A percentile compares a stretch with the other conserved stretches of the same genome.
These are phyloP conservation scores for Urocynchramus pylzowi DNA, from an alignment of 2,113 vertebrate genomes.

Conservation along the genomic window DNA sequence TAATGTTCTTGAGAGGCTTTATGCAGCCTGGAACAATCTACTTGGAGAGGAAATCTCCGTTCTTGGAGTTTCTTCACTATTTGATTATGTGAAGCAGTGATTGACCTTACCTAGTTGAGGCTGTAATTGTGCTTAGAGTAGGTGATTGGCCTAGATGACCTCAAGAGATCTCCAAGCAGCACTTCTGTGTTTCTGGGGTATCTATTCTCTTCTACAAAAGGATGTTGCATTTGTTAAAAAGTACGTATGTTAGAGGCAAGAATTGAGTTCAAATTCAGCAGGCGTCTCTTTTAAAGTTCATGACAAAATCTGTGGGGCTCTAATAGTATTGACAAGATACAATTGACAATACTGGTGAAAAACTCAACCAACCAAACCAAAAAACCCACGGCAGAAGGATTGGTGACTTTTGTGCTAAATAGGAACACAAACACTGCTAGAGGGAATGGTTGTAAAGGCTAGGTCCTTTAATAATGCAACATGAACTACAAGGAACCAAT, in stretches of 20 bases:
- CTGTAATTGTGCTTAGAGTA: not conserved
- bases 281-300: not conserved
- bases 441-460: not conserved
- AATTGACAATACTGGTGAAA: not conserved
- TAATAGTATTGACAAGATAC: not conserved
- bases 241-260: not conserved
- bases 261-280: not conserved
- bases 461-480: not conserved
- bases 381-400: not conserved
- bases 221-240: not conserved
- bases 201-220: not conserved
- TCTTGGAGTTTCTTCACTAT: not conserved
- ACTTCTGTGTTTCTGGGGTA: not conserved
- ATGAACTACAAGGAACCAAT: not conserved
- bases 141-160: not conserved
- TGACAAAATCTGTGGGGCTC: not conserved
- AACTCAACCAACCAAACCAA: not conserved
- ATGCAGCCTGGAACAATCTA: not conserved
- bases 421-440: not conserved
- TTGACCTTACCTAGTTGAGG: not conserved
- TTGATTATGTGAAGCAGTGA: not conserved
- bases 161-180: not conserved
- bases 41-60: not conserved
- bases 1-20: not conserved
- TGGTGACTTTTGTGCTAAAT: not conserved